Percentiles rank a stretch among this genome's conserved stretches.
Conservation (phyloP, 2,113 vertebrate species). For the Camelus dromedarius region DNA sequence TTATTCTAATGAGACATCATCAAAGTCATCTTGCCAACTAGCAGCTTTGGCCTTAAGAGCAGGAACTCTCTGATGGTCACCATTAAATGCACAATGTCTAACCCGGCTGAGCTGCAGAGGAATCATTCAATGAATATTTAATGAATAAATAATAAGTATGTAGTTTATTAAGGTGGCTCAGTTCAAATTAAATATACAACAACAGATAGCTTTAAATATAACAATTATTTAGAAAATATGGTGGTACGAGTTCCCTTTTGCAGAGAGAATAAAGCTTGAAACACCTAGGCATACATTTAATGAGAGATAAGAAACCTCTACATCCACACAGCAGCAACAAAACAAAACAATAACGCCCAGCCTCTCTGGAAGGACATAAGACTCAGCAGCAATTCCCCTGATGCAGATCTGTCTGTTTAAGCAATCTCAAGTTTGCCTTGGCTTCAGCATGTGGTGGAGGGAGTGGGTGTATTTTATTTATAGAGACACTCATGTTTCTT, state of each 20-base stretch:
- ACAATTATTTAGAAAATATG: not conserved
- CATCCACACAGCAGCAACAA: not conserved
- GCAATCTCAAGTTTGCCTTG: not conserved
- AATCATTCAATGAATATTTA: not conserved
- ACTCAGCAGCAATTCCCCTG: not conserved
- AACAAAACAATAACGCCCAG: not conserved
- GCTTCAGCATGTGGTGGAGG: not conserved
- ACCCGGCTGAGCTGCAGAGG: not conserved
- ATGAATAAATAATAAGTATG: not conserved
- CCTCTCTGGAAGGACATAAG: not conserved
- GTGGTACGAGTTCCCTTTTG: not conserved
- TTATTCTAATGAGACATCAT: not conserved
- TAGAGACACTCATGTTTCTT: not conserved
- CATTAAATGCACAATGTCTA: not conserved
- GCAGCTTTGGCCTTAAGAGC: not conserved
- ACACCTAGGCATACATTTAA: not conserved
- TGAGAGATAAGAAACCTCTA: not conserved
- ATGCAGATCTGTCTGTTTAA: not conserved
- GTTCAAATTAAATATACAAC: constrained; percentile 25
- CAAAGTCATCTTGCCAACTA: not conserved
- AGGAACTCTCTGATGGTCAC: not conserved
- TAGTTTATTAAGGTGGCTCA: not conserved
- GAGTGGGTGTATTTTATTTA: not conserved
- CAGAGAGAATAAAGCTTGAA: not conserved
- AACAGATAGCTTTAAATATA: not conserved